phyloP scores from a whole-genome alignment of 2,113 vertebrate genomes.

The Terrapene triunguis region DNA sequence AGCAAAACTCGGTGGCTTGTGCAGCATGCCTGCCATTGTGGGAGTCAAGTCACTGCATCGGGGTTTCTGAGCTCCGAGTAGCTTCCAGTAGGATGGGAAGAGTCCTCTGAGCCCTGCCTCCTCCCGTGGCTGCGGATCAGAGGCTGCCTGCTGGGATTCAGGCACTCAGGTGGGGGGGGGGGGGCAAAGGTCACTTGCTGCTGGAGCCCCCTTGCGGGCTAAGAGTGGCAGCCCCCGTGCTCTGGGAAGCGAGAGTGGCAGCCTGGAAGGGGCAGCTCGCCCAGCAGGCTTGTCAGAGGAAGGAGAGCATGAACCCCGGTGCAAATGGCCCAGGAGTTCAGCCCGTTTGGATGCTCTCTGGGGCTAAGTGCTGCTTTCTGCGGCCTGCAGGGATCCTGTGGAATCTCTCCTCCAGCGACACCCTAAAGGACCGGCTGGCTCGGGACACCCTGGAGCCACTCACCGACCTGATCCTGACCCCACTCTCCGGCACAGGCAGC shows the following conservation, averaged over 20 bases:
- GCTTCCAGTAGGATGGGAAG: not conserved
- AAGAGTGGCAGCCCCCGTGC: accelerated
- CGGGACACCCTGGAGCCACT: constrained; percentile 88
- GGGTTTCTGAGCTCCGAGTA: not conserved
- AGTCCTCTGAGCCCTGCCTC: not conserved
- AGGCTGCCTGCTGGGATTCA: not conserved
- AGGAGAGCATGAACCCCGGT: not conserved
- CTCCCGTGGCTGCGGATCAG: not conserved
- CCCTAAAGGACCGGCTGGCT: constrained; percentile 92
- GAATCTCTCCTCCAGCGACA: constrained; percentile 97
- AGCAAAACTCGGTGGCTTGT: not conserved
- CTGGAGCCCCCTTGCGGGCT: not conserved
- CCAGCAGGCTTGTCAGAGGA: not conserved
- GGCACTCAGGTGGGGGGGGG: not conserved
- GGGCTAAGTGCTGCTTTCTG: not conserved
- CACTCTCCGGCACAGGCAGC: constrained; percentile 82
- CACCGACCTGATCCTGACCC: constrained; percentile 88
- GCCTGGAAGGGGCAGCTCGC: accelerated
- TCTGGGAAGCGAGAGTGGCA: accelerated
- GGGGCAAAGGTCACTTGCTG: not conserved
- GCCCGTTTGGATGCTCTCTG: accelerated
- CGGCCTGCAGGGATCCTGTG: constrained; percentile 89
- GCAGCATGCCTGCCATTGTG: not conserved
- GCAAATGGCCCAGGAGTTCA: too few relatives aligned
- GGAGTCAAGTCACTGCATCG: not conserved